These are phyloP conservation scores for Mesorhabditis belari DNA, from an alignment of 2,888 invertebrate genomes.

Conservation along the genomic window DNA sequence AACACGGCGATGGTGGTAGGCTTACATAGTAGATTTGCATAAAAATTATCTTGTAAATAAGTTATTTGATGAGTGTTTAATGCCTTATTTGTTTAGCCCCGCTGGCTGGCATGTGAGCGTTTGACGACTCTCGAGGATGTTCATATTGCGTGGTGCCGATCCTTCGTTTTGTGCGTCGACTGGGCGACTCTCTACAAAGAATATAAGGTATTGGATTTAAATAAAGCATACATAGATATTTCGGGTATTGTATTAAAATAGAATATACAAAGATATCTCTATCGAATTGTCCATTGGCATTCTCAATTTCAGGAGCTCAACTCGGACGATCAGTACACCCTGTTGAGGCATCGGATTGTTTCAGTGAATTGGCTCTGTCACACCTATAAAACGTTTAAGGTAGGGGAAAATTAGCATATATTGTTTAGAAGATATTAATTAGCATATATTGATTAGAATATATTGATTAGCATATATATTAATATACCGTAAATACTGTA, in stretches of 20 bases:
- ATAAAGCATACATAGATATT: neutral
- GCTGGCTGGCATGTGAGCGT: conserved; percentile 35
- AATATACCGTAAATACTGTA: too few species aligned
- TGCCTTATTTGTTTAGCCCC: conserved; percentile 27
- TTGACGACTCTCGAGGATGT: conserved; percentile 39
- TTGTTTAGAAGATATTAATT: neutral
- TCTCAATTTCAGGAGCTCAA: conserved; percentile 21
- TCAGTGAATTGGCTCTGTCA: conserved; percentile 43
- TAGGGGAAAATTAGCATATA: neutral
- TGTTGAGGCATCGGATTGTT: conserved; percentile 35
- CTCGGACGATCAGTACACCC: conserved; percentile 28
- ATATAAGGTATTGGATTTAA: conserved; percentile 14
- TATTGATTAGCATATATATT: neutral
- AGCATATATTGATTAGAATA: neutral
- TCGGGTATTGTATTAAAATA: neutral
- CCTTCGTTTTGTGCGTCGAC: conserved; percentile 37
- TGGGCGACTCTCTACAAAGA: conserved; percentile 33
- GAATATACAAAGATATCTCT: too few species aligned
- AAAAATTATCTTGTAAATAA: too few species aligned
- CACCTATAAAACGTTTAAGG: conserved; percentile 29
- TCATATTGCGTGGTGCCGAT: conserved; percentile 41
- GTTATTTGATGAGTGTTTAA: too few species aligned
- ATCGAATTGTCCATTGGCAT: neutral
- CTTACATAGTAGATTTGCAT: too few species aligned
- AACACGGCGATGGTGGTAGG: too few species aligned